Base-by-base conservation (phyloP, 2,797 vertebrate species). In the Enteromius thamalakanensis region DNA sequence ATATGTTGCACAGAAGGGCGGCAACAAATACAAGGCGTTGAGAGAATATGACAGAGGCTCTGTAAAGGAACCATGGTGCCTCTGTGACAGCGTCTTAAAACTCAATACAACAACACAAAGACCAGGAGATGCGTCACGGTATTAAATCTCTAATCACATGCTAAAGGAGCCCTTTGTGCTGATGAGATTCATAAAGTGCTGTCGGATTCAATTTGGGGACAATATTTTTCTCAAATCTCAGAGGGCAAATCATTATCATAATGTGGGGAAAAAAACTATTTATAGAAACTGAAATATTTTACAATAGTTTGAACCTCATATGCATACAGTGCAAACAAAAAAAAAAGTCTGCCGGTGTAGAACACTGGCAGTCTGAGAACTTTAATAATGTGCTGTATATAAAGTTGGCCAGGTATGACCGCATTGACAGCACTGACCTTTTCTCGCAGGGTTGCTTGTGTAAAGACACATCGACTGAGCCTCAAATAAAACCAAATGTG, bases 1-100 rank as follows among this genome's bases (percentile, higher is more conserved):
- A 75, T 55, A 76, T 65, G 47, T 45, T 64, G 72, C 53, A 51
- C 58, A 55, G 42, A 77, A 79, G 26, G 42, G 71, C n/a, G 40
- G n/a, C 6, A 21, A 55, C 9, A 65, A 76, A 68, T 32, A 53
- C 1, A 45, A 55, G n/a, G 51, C 72, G 68, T 64, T 51, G 14
- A 68, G 47, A 58, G 17, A 68, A 53, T 34, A 67, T 65, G 34
- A 42, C 15, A 68, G 72, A 64, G 64, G 64, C 55, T 34, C 15
- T 2, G n/a, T 34, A 65, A 51, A 21, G 26, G 19, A 51, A 68
- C 3, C 45, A 67, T 47, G 19, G 19, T 12, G 26, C 19, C 53
- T 42, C n/a, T 67, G 21, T 82, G 70, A 47, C 45, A 67, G 32
- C 0, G 5, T 42, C 49, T 29, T 76, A 51, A 76, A 64, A 68